phyloP scores from a whole-genome alignment of 2,888 invertebrate genomes.

The Acronicta aceris region DNA sequence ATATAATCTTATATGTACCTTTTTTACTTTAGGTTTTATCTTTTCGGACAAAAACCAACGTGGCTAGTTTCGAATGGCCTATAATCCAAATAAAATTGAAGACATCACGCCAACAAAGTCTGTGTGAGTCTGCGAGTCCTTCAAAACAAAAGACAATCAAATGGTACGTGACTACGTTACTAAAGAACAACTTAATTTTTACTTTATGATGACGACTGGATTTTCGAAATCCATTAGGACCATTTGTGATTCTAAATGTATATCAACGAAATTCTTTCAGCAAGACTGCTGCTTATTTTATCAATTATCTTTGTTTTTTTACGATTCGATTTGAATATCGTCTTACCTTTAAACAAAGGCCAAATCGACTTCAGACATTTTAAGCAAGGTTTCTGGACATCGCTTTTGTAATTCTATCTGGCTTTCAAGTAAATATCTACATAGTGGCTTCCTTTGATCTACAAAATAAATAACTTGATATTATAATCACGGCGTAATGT shows the following conservation, averaged over 20 bases:
- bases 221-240: slow-evolving; percentile 65
- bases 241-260: slow-evolving; percentile 65
- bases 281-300: slow-evolving; percentile 60
- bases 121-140: slow-evolving; percentile 35
- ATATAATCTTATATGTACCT: slow-evolving; percentile 17
- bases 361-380: slow-evolving; percentile 48
- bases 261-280: slow-evolving; percentile 53
- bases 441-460: slow-evolving; percentile 54
- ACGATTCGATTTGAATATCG: slow-evolving; percentile 55
- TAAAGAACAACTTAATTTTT: slow-evolving; percentile 68
- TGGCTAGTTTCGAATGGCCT: slow-evolving; percentile 15
- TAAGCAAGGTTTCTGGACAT: slow-evolving; percentile 50
- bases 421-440: slow-evolving; percentile 48
- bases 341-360: slow-evolving; percentile 54
- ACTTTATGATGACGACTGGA: slow-evolving; percentile 63
- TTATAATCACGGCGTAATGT: slow-evolving; percentile 32
- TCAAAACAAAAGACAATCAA: slow-evolving; percentile 48
- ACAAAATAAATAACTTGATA: slow-evolving; percentile 34
- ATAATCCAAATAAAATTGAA: slow-evolving; percentile 26
- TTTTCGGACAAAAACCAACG: slow-evolving; percentile 25
- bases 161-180: slow-evolving; percentile 67
- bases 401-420: slow-evolving; percentile 56
- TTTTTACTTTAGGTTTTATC: slow-evolving; percentile 7
- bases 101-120: slow-evolving; percentile 27
- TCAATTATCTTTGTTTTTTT: slow-evolving; percentile 62